Percentiles rank a stretch among this genome's conserved stretches.
These are phyloP conservation scores for Eospalax fontanierii DNA, from an alignment of 2,797 vertebrate species.

Conservation along the genomic window DNA sequence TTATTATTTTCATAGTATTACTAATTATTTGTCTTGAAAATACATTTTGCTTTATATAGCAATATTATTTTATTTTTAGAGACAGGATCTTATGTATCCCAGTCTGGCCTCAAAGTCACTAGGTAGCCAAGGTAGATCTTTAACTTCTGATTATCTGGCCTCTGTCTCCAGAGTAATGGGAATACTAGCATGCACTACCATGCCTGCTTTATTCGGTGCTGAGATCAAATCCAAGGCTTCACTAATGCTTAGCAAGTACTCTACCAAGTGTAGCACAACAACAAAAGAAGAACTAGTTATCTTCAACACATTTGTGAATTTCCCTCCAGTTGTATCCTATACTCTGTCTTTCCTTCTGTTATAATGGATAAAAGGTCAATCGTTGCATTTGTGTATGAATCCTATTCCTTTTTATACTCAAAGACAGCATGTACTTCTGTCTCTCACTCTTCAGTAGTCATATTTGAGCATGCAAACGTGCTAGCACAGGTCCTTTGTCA, in stretches of 20 bases:
- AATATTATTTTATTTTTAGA: background rate
- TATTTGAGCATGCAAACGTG: constrained; percentile 21
- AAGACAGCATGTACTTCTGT: background rate
- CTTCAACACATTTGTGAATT: background rate
- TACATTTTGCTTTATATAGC: background rate
- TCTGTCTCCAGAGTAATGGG: background rate
- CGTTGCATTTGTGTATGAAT: background rate
- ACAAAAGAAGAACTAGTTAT: background rate
- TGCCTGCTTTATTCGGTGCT: background rate
- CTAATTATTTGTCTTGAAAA: constrained; percentile 1
- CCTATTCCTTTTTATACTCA: background rate
- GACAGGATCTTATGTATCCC: background rate
- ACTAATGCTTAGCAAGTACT: background rate
- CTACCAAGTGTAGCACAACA: background rate
- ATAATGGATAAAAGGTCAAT: background rate
- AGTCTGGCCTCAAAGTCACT: background rate
- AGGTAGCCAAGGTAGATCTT: background rate
- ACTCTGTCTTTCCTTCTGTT: background rate
- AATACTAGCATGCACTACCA: background rate
- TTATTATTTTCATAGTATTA: constrained; percentile 26
- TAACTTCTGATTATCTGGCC: background rate
- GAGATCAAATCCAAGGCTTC: background rate
- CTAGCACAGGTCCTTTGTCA: background rate
- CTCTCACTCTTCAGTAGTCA: background rate
- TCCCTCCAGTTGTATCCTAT: background rate